These are phyloP conservation scores for Furnarius figulus DNA, from an alignment of 2,113 vertebrate genomes.

Conservation along the genomic window DNA sequence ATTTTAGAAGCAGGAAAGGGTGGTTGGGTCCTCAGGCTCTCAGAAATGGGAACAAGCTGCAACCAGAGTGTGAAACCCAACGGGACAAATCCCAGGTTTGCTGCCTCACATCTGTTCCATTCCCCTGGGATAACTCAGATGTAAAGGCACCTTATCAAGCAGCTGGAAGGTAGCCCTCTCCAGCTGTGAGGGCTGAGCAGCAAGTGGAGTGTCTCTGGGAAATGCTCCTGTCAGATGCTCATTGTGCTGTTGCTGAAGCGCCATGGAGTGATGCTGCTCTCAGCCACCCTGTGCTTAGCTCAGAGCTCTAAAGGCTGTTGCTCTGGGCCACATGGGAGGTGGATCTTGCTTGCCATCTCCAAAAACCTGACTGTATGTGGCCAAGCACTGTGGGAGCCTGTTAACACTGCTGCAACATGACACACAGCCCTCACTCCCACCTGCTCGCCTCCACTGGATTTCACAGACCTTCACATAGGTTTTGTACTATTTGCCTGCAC, in stretches of 20 bases:
- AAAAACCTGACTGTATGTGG: not conserved
- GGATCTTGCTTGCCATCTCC: not conserved
- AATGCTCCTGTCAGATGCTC: not conserved
- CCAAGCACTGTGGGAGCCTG: not conserved
- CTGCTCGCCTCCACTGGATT: not conserved
- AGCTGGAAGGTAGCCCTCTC: not conserved
- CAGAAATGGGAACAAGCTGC: not conserved
- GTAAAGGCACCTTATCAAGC: not conserved
- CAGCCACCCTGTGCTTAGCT: not conserved
- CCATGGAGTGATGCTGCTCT: not conserved
- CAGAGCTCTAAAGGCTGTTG: not conserved
- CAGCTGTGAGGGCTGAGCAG: not conserved
- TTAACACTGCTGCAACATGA: rapidly evolving
- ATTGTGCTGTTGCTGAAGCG: rapidly evolving
- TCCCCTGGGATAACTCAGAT: not conserved
- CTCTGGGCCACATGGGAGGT: not conserved
- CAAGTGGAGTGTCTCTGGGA: rapidly evolving
- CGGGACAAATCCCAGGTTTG: not conserved
- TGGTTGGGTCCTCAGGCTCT: not conserved
- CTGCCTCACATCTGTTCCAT: not conserved
- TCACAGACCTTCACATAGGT: not conserved
- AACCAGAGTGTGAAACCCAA: not conserved
- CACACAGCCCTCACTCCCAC: not conserved
- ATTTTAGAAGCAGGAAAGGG: not conserved
- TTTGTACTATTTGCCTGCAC: not conserved